Percentiles rank a stretch among this genome's conserved stretches.
Evolutionary conservation across 2,797 vertebrate species (phyloP).

Genomic region (Pygocentrus nattereri): DNA sequence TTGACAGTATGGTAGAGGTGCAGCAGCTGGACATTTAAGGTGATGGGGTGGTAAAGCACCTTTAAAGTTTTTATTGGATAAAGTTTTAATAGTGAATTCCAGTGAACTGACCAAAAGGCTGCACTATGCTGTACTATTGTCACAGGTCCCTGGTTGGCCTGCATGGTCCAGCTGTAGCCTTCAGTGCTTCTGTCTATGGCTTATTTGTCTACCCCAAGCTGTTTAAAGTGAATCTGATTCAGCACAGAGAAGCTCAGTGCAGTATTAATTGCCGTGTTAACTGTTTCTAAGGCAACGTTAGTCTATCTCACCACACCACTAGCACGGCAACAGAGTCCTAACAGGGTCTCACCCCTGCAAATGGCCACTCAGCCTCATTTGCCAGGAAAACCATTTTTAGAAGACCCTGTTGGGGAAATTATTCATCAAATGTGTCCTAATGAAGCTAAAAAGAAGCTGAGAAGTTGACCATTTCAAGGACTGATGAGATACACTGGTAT

Average conservation of each 20-base stretch:
- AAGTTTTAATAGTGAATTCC: too few species aligned
- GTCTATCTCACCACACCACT: constrained; percentile 10
- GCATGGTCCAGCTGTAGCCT: neutral
- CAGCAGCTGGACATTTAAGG: too few species aligned
- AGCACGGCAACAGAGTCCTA: neutral
- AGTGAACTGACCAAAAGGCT: too few species aligned
- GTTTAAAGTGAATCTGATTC: constrained; percentile 21
- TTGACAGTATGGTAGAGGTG: too few species aligned
- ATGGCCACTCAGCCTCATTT: constrained; percentile 15
- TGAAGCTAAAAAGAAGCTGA: neutral
- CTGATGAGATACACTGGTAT: neutral
- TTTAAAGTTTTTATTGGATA: too few species aligned
- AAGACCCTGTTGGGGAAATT: neutral
- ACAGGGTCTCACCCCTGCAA: constrained; percentile 15
- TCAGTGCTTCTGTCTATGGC: too few species aligned
- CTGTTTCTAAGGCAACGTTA: constrained; percentile 43
- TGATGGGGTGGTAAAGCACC: too few species aligned
- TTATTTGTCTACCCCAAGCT: constrained; percentile 15
- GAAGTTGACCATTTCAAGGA: neutral
- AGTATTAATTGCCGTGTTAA: constrained; percentile 43
- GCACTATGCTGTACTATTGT: too few species aligned
- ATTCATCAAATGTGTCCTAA: neutral
- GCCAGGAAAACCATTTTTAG: neutral
- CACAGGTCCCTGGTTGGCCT: neutral
- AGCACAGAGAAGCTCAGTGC: constrained; percentile 18